Base-by-base conservation (phyloP, 2,113 vertebrate species). In the Numenius arquata region DNA sequence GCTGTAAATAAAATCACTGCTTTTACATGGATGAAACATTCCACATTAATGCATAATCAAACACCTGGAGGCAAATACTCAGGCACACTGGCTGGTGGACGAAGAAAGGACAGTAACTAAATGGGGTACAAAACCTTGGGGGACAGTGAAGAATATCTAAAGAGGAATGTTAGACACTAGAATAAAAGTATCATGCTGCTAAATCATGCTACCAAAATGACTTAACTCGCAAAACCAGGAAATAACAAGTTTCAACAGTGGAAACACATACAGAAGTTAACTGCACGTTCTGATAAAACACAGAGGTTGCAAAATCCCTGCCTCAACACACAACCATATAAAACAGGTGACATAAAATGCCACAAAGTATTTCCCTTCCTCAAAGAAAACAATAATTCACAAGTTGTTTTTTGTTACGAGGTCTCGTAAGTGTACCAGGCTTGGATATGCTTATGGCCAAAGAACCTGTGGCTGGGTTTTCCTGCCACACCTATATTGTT, bases 241-340 rank as follows among this genome's bases (percentile, higher is more conserved):
- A 74, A 80, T 30, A 53, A 12, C 23, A 48, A 41, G 34, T 65
- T 75, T 48, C 50, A 41, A 9, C 61, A 48, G 27, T 8, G 22
- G 30, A 53, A 66, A 50, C 12, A 14, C 55, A 34, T 8, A 15
- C 15, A 59, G 26, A n/a, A 65, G 30, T n/a, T 32, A 53, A 27
- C 12, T 32, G 30, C 3, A 34, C 13, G 0, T 6, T 12, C 4
- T 0, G 1, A 38, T 29, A 62, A 48, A 61, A 14, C 12, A 34
- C 12, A 50, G 43, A 68, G 43, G 19, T 2, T 72, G 47, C 58
- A 61, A 32, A 50, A 3, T 1, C 30, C 40, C 29, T 21, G 15
- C 58, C 65, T 25, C 76, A 40, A 21, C 40, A 32, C 21, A 36
- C 48, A 38, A 1, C 16, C 12, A 10, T 4, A 8, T n/a, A 48